phyloP scores from a whole-genome alignment of 2,113 vertebrate species.

The Plectropomus leopardus region DNA sequence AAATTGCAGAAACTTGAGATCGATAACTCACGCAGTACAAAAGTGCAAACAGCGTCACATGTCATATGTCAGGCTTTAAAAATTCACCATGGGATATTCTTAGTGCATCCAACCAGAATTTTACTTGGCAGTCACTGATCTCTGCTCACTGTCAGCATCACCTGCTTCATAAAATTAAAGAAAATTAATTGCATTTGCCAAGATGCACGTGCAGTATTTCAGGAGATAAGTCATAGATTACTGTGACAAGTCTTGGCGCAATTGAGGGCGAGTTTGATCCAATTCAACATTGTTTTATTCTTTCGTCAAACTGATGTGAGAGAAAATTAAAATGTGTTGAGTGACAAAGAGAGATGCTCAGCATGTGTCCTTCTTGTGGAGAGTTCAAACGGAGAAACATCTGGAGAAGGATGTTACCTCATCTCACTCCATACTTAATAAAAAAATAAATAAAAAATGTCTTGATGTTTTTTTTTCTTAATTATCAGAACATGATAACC shows the following conservation, averaged over 20 bases:
- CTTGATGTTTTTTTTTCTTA: neutral
- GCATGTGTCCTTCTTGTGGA: neutral
- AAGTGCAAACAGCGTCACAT: neutral
- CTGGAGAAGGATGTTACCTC: conserved; percentile 56
- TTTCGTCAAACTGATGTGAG: conserved; percentile 31
- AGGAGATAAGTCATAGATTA: conserved; percentile 11
- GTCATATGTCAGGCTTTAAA: conserved; percentile 9
- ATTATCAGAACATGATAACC: conserved; percentile 3
- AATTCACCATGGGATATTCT: neutral
- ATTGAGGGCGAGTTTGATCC: conserved; percentile 15
- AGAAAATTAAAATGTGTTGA: conserved; percentile 50
- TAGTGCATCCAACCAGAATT: neutral
- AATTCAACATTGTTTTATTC: conserved; percentile 21
- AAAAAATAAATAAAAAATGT: neutral
- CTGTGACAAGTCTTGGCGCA: conserved; percentile 23
- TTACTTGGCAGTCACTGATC: conserved; percentile 9
- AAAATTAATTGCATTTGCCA: conserved; percentile 20
- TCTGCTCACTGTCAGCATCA: conserved; percentile 38
- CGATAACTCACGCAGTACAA: neutral
- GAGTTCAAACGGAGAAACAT: conserved; percentile 47
- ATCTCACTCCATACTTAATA: conserved; percentile 9
- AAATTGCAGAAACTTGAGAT: neutral
- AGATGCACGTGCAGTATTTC: neutral
- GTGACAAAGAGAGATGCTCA: conserved; percentile 24
- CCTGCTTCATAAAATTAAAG: conserved; percentile 32